Evolutionary conservation across 2,888 invertebrate genomes (phyloP), one percentile per base, ranked within the genome.

Genomic region (Trichopoda pennipes): DNA sequence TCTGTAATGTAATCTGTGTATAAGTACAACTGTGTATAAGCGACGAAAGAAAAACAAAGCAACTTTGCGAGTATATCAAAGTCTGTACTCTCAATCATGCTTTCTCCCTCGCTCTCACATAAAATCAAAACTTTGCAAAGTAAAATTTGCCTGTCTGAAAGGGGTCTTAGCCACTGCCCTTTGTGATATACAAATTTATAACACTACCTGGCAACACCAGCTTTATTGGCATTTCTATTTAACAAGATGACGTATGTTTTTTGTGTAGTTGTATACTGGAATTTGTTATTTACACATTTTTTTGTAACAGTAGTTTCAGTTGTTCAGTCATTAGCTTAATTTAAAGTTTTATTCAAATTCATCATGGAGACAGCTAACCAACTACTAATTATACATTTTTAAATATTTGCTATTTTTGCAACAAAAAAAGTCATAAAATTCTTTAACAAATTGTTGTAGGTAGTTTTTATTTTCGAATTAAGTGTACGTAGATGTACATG

Each of bases 161-260:
- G n/a, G n/a, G n/a, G n/a, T n/a, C n/a, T n/a, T n/a, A n/a, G n/a
- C n/a, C n/a, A n/a, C n/a, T n/a, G n/a, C n/a, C n/a, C n/a, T n/a
- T n/a, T n/a, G n/a, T n/a, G n/a, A n/a, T 8, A 8, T 32, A 32
- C 4, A 32, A 32, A 32, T 3, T 38, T 12, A 7, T 12, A 42
- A 7, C 2, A 23, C 12, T 47, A 66, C 73, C 35, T 61, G 73
- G 84, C 84, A 81, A 78, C 61, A 83, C 49, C 8, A 73, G 10
- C 8, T 12, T 12, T 38, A 2, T 12, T 12, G 38, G 1, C 12
- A 12, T 12, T 38, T 38, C 12, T 44, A 17, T 42, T 73, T 69
- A 69, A 32, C 49, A 70, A 70, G 78, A 78, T 82, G 78, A 82
- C 81, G 78, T 82, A 74, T 47, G 47, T 70, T 73, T 70, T n/a